phyloP scores from a whole-genome alignment of 2,888 invertebrate genomes.

The Hyposoter dolosus region DNA sequence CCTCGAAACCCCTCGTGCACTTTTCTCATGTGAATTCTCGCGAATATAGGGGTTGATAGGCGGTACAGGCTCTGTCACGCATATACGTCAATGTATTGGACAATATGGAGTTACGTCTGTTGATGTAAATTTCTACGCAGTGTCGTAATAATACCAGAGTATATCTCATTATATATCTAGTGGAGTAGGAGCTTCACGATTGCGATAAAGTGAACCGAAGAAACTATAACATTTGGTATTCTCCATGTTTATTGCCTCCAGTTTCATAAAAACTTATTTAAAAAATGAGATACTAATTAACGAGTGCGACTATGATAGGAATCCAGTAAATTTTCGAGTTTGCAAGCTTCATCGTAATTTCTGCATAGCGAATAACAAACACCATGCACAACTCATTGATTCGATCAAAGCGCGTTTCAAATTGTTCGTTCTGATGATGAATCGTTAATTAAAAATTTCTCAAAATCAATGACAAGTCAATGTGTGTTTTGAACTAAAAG shows the following conservation, averaged over 20 bases:
- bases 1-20: constrained; percentile 56
- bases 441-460: not conserved
- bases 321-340: not conserved
- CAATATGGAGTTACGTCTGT: constrained; percentile 18
- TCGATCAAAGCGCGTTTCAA: too few species aligned
- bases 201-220: not conserved
- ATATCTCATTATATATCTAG: constrained; percentile 30
- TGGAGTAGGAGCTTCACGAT: not conserved
- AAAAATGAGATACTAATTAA: not conserved
- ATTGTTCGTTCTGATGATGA: too few species aligned
- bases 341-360: too few species aligned
- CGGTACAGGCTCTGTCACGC: constrained; percentile 35
- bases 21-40: constrained; percentile 38
- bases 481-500: not conserved
- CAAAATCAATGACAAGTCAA: not conserved
- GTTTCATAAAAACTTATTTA: not conserved
- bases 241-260: not conserved
- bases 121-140: constrained; percentile 16
- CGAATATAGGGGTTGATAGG: constrained; percentile 40
- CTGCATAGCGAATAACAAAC: too few species aligned
- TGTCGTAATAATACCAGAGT: constrained; percentile 6
- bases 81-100: constrained; percentile 35
- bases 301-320: not conserved
- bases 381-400: too few species aligned
- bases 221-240: not conserved